Evolutionary conservation across 2,113 vertebrate genomes (phyloP).

Genomic region (Saiga tatarica): DNA sequence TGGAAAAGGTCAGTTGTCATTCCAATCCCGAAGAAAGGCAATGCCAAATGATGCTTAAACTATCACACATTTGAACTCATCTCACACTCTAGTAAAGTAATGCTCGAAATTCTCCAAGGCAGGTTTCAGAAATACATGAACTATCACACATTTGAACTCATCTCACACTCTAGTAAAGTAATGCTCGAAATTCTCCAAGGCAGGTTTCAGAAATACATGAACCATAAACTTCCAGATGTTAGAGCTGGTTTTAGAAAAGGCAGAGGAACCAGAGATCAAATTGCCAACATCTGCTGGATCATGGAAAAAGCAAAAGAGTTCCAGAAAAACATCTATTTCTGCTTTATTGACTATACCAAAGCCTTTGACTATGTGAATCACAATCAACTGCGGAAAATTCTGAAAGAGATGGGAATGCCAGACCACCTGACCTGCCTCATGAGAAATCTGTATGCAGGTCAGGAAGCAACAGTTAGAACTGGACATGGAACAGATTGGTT

Average conservation of each 20-base stretch:
- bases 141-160: not conserved
- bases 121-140: not conserved
- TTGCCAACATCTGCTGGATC: fast-evolving
- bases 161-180: not conserved
- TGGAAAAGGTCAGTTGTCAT: not conserved
- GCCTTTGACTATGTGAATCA: not conserved
- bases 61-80: not conserved
- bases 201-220: not conserved
- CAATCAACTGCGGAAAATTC: not conserved
- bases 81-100: not conserved
- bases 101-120: not conserved
- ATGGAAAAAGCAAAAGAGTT: not conserved
- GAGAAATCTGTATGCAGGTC: not conserved
- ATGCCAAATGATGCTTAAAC: not conserved
- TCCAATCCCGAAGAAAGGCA: not conserved
- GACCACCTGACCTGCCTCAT: not conserved
- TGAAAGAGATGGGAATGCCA: not conserved
- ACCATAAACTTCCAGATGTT: not conserved
- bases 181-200: not conserved
- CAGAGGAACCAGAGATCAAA: not conserved
- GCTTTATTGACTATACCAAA: not conserved
- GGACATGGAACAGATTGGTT: not conserved
- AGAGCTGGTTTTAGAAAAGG: not conserved
- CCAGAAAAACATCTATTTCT: not conserved
- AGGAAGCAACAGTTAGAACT: not conserved